Base-by-base conservation (phyloP, 2,888 invertebrate genomes). In the Ligdia adustata region DNA sequence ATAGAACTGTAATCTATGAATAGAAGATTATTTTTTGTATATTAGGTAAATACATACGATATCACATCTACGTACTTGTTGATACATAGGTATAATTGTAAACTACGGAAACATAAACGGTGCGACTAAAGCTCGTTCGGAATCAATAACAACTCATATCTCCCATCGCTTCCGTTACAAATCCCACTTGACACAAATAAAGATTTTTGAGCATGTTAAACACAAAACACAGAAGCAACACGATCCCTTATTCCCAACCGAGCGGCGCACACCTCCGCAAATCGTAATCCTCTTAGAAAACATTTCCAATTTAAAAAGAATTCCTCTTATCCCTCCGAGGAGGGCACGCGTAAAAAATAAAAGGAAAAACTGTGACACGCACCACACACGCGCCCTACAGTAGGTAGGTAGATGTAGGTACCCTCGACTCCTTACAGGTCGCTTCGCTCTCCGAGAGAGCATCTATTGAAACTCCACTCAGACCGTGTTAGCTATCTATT, bases 251-350 rank as follows among this genome's bases (percentile, higher is more conserved):
- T 79, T 78, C 75, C 81, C 74, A 63, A 70, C 72, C 70, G 75
- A 66, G 41, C 47, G 53, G 47, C 75, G 72, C 77, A 79, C 84
- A 86, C 86, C 88, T 88, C 80, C 82, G 80, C 84, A 82, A 88
- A 89, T 88, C 84, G 87, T 89, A 90, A 90, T 89, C 89, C 90
- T 89, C 89, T 90, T 85, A 87, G 86, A 89, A 88, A 89, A 89
- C 90, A 90, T 89, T 90, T 89, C 89, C 90, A 90, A 90, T 90
- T 90, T 89, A 89, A 90, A 90, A 89, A 89, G 89, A 88, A 90
- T 89, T 90, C 82, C 82, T 85, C 79, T 84, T 82, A 86, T 85
- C 87, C 87, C 82, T 85, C 79, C 53, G 81, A 79, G 79, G 79
- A 86, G 84, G 83, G 85, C 82, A 75, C 80, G 85, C 85, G 87